Evolutionary conservation across 1,140 invertebrate species (phyloP), one percentile per base, ranked within the genome.

Genomic region (Drosophila asahinai): DNA sequence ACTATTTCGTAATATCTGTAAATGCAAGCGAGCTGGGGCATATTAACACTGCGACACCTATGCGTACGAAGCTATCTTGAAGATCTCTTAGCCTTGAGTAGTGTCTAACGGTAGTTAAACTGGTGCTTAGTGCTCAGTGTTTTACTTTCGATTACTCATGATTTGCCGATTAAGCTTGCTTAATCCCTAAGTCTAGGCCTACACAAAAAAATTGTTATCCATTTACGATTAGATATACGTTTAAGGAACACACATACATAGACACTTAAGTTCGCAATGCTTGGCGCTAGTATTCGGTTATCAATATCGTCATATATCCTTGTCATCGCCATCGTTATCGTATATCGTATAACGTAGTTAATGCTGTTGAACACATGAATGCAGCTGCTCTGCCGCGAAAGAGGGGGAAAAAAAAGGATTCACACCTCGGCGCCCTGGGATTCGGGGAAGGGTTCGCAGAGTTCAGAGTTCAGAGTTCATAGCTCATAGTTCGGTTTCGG

Each of bases 191-290:
- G 27, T 27, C 67, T 73, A 73, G 14, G 11, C 9, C 67, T 73
- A 72, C 43, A 47, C 48, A 73, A 73, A 66, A 73, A 73, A 72
- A 70, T 38, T n/a, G 19, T 30, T 57, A 54, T 54, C 14, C 38
- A 65, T 30, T 45, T 70, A 45, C 38, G 22, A 36, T 11, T 65
- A 51, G 62, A 45, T 43, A 65, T 55, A 47, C 27, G 40, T 12
- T 71, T 47, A 30, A 71, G 67, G 67, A 71, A 71, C 67, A 70
- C 62, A 65, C 66, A 66, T 66, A 54, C 63, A 71, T 66, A 71
- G 48, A 68, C 64, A 71, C 49, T 47, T 71, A 71, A 67, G 52
- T 52, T 51, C 47, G 66, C 66, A 70, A 70, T 42, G 67, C 67
- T 30, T 54, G 62, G 67, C 67, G 62, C 40, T 71, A 57, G 36